These are phyloP conservation scores for Suricata suricatta DNA, from an alignment of 2,113 vertebrate species.

Conservation along the genomic window DNA sequence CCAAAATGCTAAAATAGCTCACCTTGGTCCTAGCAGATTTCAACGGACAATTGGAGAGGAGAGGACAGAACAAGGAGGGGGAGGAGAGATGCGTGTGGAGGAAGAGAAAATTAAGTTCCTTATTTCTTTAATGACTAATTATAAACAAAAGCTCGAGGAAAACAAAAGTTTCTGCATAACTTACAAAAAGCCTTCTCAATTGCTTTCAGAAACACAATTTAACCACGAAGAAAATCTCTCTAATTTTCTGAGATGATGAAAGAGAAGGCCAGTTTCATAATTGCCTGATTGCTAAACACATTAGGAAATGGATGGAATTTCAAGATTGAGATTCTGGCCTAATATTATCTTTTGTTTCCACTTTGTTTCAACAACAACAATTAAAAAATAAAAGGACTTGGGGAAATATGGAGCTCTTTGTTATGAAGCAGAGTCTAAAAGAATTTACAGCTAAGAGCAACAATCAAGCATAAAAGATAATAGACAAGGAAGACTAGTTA, in stretches of 20 bases:
- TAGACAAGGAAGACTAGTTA: conserved; percentile 12
- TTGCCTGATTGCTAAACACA: conserved; percentile 26
- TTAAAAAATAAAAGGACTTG: background rate
- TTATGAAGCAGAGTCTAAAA: conserved; percentile 11
- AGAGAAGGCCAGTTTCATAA: conserved; percentile 59
- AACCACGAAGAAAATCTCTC: conserved; percentile 53
- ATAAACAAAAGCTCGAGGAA: conserved; percentile 2
- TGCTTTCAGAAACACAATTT: conserved; percentile 69
- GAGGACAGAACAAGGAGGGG: background rate
- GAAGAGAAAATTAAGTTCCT: conserved; percentile 42
- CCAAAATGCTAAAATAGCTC: background rate
- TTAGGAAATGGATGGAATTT: conserved; percentile 52
- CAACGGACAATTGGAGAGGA: conserved; percentile 4
- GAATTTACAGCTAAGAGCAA: background rate
- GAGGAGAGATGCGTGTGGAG: background rate
- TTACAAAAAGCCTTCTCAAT: conserved; percentile 20
- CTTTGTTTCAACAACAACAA: background rate
- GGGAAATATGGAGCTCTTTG: conserved; percentile 55
- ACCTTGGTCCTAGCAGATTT: conserved; percentile 1
- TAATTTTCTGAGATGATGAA: conserved; percentile 11
- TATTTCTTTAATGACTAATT: conserved; percentile 35
- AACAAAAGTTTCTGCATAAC: conserved; percentile 17
- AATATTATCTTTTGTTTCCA: conserved; percentile 45
- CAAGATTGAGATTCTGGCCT: conserved; percentile 45
- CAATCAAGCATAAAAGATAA: conserved; percentile 11